Conservation (phyloP, 1,140 invertebrate species). For the Oryctes rhinoceros region DNA sequence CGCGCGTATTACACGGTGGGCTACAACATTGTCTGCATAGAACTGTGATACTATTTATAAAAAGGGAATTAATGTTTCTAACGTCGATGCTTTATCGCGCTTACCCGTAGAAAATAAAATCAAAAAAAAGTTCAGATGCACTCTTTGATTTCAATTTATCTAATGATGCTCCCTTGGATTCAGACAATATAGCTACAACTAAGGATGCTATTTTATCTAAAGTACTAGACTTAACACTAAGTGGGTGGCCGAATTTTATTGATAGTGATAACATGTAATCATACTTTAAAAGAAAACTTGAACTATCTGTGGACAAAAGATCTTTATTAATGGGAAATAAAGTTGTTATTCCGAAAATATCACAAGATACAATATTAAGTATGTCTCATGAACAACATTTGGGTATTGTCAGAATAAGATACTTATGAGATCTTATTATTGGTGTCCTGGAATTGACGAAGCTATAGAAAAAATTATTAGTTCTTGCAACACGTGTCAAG, state of each 20-base stretch:
- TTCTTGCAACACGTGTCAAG: constrained; percentile 43
- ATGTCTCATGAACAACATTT: constrained; percentile 50
- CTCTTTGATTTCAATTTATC: constrained; percentile 42
- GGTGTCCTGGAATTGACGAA: constrained; percentile 49
- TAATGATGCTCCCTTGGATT: constrained; percentile 38
- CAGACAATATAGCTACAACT: constrained; percentile 35
- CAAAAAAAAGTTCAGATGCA: constrained; percentile 7
- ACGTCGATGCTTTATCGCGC: constrained; percentile 47
- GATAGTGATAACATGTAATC: constrained; percentile 41
- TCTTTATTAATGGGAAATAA: constrained; percentile 46
- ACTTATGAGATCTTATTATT: constrained; percentile 46
- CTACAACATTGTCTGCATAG: constrained; percentile 45
- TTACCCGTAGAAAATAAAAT: constrained; percentile 42
- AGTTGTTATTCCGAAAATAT: constrained; percentile 46
- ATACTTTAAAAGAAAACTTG: constrained; percentile 42
- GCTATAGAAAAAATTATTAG: constrained; percentile 48
- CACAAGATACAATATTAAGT: constrained; percentile 45
- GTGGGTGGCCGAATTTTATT: constrained; percentile 37
- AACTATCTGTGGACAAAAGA: constrained; percentile 36
- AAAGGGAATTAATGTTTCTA: constrained; percentile 34
- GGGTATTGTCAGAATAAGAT: constrained; percentile 50
- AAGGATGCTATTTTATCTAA: constrained; percentile 45
- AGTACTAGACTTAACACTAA: constrained; percentile 43
- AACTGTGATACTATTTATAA: constrained; percentile 48
- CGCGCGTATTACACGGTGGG: constrained; percentile 44